phyloP scores from a whole-genome alignment of 2,113 vertebrate genomes.

The Trichomycterus rosablanca region DNA sequence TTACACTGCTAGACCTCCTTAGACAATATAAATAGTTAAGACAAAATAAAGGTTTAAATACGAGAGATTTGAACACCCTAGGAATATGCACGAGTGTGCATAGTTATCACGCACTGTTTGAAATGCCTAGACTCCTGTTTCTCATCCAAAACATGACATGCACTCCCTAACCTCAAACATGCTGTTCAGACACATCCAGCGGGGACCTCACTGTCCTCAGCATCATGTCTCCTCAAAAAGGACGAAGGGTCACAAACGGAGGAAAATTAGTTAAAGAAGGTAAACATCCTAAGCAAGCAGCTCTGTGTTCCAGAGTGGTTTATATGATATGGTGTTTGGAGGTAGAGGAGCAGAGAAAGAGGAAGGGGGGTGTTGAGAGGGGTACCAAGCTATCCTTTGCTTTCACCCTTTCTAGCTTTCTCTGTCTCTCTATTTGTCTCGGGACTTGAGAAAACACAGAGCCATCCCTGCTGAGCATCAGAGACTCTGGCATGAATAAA shows the following conservation, averaged over 20 bases:
- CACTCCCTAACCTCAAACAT: slow-evolving; percentile 10
- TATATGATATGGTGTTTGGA: slow-evolving; percentile 12
- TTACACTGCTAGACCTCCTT: too few relatives aligned
- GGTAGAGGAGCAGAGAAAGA: slow-evolving; percentile 15
- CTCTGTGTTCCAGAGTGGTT: background rate
- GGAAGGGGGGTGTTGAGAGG: slow-evolving; percentile 7
- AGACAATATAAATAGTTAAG: too few relatives aligned
- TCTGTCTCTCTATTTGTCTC: slow-evolving; percentile 43
- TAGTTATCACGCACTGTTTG: background rate
- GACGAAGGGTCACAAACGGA: background rate
- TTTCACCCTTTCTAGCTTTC: slow-evolving; percentile 3
- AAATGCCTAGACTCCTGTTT: background rate
- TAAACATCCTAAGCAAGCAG: background rate
- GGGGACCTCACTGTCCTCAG: slow-evolving; percentile 8
- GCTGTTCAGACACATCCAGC: slow-evolving; percentile 21
- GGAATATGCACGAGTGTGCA: background rate
- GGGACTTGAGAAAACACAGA: slow-evolving; percentile 59
- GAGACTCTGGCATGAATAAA: slow-evolving; percentile 47
- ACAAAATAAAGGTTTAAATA: too few relatives aligned
- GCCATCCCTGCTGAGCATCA: slow-evolving; percentile 54
- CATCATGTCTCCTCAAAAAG: slow-evolving; percentile 24
- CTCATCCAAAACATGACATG: slow-evolving; percentile 23
- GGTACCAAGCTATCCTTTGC: slow-evolving; percentile 25
- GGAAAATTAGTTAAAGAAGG: slow-evolving; percentile 6
- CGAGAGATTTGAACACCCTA: too few relatives aligned